Conservation (phyloP, 2,113 vertebrate genomes). For the Bathybates hornii region DNA sequence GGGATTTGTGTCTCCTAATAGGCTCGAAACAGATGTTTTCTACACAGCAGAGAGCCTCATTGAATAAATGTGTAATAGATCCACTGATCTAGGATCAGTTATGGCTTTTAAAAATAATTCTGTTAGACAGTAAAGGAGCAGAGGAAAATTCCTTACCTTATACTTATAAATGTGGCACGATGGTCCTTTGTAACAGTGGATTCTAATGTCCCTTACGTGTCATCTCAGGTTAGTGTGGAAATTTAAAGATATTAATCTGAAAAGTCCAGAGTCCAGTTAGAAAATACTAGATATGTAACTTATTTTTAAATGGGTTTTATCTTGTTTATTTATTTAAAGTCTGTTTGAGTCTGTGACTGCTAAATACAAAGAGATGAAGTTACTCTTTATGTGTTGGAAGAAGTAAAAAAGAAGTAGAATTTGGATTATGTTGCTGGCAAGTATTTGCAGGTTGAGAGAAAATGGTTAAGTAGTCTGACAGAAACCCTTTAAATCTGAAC, state of each 20-base stretch:
- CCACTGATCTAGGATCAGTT: not conserved
- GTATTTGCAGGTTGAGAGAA: not conserved
- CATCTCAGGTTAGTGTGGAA: not conserved
- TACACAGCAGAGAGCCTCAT: not conserved
- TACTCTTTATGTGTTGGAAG: not conserved
- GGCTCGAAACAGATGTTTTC: not conserved
- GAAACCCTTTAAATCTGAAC: not conserved
- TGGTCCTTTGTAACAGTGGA: not conserved
- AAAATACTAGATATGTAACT: not conserved
- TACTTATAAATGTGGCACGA: not conserved
- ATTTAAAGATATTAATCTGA: not conserved
- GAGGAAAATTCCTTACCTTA: fast-evolving
- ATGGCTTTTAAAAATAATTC: not conserved
- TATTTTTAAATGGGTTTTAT: not conserved
- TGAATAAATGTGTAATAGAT: not conserved
- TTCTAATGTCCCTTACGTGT: fast-evolving
- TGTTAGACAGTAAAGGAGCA: not conserved
- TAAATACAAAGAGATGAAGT: not conserved
- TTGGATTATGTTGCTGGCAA: fast-evolving
- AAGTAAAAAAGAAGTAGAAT: fast-evolving
- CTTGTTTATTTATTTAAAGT: not conserved
- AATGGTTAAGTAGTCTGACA: not conserved
- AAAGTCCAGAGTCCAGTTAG: not conserved
- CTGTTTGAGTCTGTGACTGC: not conserved
- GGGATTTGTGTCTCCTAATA: not conserved